A percentile compares a stretch with the other conserved stretches of the same genome.
Conservation (phyloP, 2,888 invertebrate genomes). For the Megaustenia siamemsis region DNA sequence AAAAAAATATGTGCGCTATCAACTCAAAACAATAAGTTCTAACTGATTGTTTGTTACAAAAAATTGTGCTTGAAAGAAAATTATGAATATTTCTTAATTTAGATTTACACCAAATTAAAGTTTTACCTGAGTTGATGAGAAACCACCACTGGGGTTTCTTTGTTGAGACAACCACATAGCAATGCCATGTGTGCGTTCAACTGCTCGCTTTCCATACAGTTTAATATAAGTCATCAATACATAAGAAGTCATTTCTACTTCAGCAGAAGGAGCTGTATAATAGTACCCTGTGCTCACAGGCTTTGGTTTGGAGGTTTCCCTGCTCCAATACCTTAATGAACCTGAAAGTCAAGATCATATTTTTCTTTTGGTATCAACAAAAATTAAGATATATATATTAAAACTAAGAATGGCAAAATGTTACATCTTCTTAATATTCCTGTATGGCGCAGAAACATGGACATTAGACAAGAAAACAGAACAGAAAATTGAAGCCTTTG, state of each 20-base stretch:
- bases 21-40: no score
- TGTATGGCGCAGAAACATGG: no score
- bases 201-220: conserved; percentile 78
- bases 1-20: no score
- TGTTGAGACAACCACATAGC: conserved; percentile 88
- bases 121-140: conserved; percentile 78
- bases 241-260: conserved; percentile 94
- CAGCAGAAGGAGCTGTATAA: conserved; percentile 85
- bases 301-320: conserved; percentile 57
- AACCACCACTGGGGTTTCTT: conserved; percentile 84
- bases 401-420: no score
- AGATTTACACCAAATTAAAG: background rate
- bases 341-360: conserved; percentile 64
- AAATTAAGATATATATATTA: background rate
- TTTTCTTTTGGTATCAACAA: background rate
- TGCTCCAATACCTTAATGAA: conserved; percentile 89
- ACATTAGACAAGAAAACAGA: no score
- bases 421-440: no score
- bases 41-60: no score
- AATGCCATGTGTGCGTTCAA: conserved; percentile 81
- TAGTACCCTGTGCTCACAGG: conserved; percentile 63
- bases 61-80: background rate
- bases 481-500: no score
- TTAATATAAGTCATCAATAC: conserved; percentile 86
- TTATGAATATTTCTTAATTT: background rate